Evolutionary conservation across 1,140 invertebrate species (phyloP), one percentile per base, ranked within the genome.

Genomic region (Drosophila pseudoobscura): DNA sequence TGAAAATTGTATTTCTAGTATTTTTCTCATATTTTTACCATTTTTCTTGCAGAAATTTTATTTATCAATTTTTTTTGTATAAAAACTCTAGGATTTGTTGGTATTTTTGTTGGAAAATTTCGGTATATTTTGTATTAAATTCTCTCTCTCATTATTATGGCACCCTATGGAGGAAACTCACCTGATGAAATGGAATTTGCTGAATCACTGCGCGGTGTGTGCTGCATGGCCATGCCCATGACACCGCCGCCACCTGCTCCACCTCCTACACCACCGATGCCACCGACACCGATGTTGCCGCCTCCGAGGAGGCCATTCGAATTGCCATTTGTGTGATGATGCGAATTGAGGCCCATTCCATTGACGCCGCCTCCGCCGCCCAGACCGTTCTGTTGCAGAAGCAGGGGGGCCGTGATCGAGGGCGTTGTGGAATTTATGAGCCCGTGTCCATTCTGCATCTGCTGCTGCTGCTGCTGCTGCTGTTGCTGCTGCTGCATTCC

Each of bases 151-250:
- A 5, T 26, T 26, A 26, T 26, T 26, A 5, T 26, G 8, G 11
- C 7, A 8, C n/a, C 13, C 49, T 24, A 43, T 43, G n/a, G 11
- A 13, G 29, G 29, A 4, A 9, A 57, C 82, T 91, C 73, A 91
- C 91, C 91, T 91, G 91, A 91, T 75, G 91, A 91, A 66, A 91
- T 90, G 47, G 91, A 91, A 89, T 91, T 91, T 11, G 84, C 91
- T 26, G 91, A 91, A 54, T 91, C 89, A 65, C 90, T 91, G 45
- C 91, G 83, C 55, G 90, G 91, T 54, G 90, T 91, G 49, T 91
- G 90, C 39, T 91, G 84, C 83, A 90, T 82, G 62, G 73, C 80
- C 72, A 73, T 77, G 92, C 93, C 80, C 52, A 80, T 82, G 64
- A 62, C 79, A 41, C 63, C 73, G 20, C 51, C 69, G 20, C 47